Base-by-base conservation (phyloP, 2,113 vertebrate species). In the Callocephalon fimbriatum region DNA sequence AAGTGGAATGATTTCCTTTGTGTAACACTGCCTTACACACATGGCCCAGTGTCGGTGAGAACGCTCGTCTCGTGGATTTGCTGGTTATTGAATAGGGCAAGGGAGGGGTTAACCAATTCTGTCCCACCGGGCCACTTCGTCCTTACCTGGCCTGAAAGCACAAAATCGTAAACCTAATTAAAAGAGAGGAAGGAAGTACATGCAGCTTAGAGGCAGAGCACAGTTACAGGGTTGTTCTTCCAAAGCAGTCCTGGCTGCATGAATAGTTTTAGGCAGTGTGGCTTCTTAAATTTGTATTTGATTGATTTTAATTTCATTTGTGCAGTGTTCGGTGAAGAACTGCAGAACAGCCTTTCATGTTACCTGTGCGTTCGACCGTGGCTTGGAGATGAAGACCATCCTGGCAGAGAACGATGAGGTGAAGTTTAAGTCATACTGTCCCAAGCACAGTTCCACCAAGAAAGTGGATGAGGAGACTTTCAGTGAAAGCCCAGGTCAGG, bases 361-460 rank as follows among this genome's bases (percentile, higher is more conserved):
- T 95, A 99, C 99, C 23, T 99, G 99, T 21, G 99, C 99, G 1
- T 99, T 99, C 42, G 98, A 99, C 63, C 98, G 97, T 5, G 98
- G 98, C 91, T 97, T 99, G 45, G 98, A 99, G 88, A 99, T 99
- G 99, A 99, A 98, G 96, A 99, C 99, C 62, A 98, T 99, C 93
- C 95, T 99, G 87, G 99, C 99, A 0, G 99, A 99, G 86, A 99
- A 99, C 0, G 99, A 99, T 3, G 99, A 99, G 95, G 99, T 99
- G 91, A 99, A 99, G 95, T 99, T 99, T 97, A 99, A 99, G 96
- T 99, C 99, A 1, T 99, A 98, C 96, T 99, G 99, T 79, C 99
- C 99, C 59, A 99, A 99, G 93, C 99, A 99, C 97, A 99, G 99
- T 15, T 98, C 98, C 38, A 97, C 85, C 40, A 95, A 97, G 86